Evolutionary conservation across 2,888 invertebrate genomes (phyloP), one percentile per base, ranked within the genome.

Genomic region (Asteroscopus sphinx): DNA sequence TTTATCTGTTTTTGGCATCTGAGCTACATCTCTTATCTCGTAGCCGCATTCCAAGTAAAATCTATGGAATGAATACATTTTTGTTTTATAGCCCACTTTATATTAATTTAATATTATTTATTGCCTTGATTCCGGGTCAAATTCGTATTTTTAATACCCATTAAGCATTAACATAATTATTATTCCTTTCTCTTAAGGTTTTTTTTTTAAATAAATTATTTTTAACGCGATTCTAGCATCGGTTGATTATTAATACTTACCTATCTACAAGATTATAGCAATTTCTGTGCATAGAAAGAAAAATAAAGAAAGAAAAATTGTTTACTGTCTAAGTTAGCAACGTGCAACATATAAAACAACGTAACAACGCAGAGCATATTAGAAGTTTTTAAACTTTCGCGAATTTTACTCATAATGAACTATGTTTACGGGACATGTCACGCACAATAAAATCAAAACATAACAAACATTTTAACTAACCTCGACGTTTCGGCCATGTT

Each of bases 41-140:
- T 25, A 68, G 53, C 73, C 68, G 48, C 56, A 68, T 79, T 79
- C 70, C 69, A 28, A 46, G 46, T 60, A 68, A 47, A 59, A 61
- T 41, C 40, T 41, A 42, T 47, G 28, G 32, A 57, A 69, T 26
- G 51, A 59, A 73, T 61, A 65, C 41, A 61, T 73, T 66, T 68
- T 49, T 64, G 55, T 76, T 74, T 74, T 76, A 59, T 71, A 62
- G 54, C 54, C 63, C 52, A 76, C 56, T 74, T 69, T 73, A 73
- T 69, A 74, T 67, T 76, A 59, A 73, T 73, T 55, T 66, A 53
- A 73, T 73, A 73, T 75, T 73, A 68, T 76, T 72, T 55, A 69
- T 58, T 45, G 9, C 58, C 46, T 56, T 58, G 36, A 41, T 49
- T 28, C 68, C 33, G 30, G 36, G 54, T 54, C 61, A 59, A 33